A percentile compares a stretch with the other conserved stretches of the same genome.
Conservation (phyloP, 2,113 vertebrate species). For the Pyxicephalus adspersus region DNA sequence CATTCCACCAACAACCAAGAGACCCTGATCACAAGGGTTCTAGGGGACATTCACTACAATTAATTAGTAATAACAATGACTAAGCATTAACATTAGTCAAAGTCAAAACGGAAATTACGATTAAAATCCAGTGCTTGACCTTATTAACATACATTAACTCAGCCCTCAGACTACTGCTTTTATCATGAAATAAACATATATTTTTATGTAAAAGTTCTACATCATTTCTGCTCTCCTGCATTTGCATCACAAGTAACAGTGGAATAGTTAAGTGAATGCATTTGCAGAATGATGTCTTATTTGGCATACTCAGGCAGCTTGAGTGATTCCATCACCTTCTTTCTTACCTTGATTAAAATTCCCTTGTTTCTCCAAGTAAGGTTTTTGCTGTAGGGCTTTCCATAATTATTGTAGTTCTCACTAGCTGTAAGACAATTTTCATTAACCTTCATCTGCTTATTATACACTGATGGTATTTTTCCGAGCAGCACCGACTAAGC, state of each 20-base stretch:
- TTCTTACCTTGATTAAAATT: slow-evolving; percentile 27
- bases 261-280: not conserved
- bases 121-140: too few relatives aligned
- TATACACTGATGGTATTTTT: slow-evolving; percentile 29
- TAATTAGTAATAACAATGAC: too few relatives aligned
- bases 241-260: not conserved
- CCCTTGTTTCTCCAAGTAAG: slow-evolving; percentile 8
- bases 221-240: not conserved
- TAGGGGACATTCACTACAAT: too few relatives aligned
- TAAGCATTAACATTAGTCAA: too few relatives aligned
- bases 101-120: too few relatives aligned
- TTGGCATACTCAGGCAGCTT: not conserved
- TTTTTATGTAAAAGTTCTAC: too few relatives aligned
- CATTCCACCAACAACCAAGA: too few relatives aligned
- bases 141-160: too few relatives aligned
- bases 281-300: not conserved
- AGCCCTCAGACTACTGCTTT: too few relatives aligned
- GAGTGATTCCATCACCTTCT: not conserved
- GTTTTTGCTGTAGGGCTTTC: slow-evolving; percentile 23
- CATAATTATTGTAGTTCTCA: slow-evolving; percentile 29
- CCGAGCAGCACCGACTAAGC: slow-evolving; percentile 14
- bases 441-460: slow-evolving; percentile 40
- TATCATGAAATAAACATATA: too few relatives aligned
- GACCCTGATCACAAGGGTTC: too few relatives aligned
- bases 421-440: slow-evolving; percentile 12